Conservation (phyloP, 1,140 invertebrate genomes). For the Drosophila teissieri region DNA sequence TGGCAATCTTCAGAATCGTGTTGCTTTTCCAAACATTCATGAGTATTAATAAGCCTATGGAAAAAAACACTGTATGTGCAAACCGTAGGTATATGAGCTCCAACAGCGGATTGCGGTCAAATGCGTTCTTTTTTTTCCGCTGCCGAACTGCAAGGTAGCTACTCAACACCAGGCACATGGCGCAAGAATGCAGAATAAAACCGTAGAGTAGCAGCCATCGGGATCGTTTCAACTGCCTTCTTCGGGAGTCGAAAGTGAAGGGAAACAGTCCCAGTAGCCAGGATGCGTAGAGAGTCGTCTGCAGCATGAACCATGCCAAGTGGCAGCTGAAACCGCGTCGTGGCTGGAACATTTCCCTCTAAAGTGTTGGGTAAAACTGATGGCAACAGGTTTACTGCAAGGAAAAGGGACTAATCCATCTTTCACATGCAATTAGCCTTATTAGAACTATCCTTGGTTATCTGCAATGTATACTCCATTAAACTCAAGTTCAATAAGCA, state of each 20-base stretch:
- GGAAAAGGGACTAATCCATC: neutral
- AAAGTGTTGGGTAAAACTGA: neutral
- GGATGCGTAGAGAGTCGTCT: constrained; percentile 23
- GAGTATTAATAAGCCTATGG: neutral
- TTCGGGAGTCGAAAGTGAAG: constrained; percentile 25
- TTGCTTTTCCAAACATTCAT: constrained; percentile 25
- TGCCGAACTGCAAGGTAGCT: neutral
- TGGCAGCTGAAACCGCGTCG: neutral
- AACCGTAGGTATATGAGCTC: constrained; percentile 4
- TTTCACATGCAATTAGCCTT: too few relatives aligned
- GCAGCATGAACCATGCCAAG: neutral
- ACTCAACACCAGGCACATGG: neutral
- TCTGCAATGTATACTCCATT: too few relatives aligned
- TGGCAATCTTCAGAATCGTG: constrained; percentile 9
- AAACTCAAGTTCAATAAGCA: too few relatives aligned
- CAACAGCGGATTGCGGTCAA: constrained; percentile 29
- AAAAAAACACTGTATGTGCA: neutral
- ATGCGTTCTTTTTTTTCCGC: neutral
- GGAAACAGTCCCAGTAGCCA: constrained; percentile 52
- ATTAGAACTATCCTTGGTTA: too few relatives aligned
- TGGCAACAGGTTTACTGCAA: neutral
- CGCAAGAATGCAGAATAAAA: constrained; percentile 6
- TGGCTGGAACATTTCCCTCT: neutral
- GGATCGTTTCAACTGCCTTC: constrained; percentile 7
- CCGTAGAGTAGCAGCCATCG: constrained; percentile 46